Percentiles rank a stretch among this genome's conserved stretches.
Evolutionary conservation across 2,888 invertebrate genomes (phyloP).

Genomic region (Sycophila texana): DNA sequence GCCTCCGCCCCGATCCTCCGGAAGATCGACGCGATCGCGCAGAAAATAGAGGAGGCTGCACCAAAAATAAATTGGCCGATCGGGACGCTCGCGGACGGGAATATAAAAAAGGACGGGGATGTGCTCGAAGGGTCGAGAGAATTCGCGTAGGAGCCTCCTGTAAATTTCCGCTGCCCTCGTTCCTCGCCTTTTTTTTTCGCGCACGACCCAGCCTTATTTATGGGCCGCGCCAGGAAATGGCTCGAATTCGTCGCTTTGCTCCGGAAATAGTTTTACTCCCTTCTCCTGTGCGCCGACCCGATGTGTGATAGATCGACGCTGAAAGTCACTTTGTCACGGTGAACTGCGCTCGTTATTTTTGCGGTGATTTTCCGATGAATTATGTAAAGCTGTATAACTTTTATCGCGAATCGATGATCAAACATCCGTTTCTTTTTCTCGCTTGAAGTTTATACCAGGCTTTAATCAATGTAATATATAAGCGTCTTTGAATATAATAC

Average conservation of each 20-base stretch:
- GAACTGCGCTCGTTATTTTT: too few species aligned
- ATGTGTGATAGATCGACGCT: too few species aligned
- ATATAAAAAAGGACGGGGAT: neutral
- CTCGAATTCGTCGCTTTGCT: neutral
- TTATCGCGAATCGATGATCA: too few species aligned
- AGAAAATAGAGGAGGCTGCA: conserved; percentile 25
- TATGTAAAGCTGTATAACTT: too few species aligned
- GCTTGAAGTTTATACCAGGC: neutral
- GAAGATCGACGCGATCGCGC: conserved; percentile 13
- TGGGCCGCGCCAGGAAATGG: conserved; percentile 3
- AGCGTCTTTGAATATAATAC: too few species aligned
- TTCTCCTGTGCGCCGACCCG: neutral
- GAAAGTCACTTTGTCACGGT: too few species aligned
- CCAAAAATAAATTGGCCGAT: conserved; percentile 40
- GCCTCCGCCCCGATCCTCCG: neutral
- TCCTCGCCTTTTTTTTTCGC: neutral
- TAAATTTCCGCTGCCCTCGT: neutral
- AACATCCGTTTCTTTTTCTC: neutral
- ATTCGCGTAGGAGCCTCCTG: neutral
- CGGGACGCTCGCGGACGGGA: neutral
- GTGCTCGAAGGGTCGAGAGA: neutral
- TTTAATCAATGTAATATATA: neutral
- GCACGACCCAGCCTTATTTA: neutral
- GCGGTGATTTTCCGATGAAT: too few species aligned
- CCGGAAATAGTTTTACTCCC: neutral